Conservation (phyloP, 2,113 vertebrate genomes). For the Microcebus griseorufus region DNA sequence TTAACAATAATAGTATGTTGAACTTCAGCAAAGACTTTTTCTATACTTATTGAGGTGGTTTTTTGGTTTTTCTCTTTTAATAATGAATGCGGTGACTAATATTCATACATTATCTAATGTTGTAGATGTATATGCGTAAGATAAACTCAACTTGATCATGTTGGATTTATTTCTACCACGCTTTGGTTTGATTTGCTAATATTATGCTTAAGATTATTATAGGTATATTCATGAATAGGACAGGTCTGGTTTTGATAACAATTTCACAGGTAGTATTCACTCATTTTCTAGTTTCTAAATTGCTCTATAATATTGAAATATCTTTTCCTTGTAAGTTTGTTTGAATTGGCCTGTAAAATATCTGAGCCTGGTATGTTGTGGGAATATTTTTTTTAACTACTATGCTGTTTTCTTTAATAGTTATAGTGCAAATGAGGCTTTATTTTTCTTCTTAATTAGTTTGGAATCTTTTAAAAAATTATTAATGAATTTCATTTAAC, state of each 20-base stretch:
- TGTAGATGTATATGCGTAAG: neutral
- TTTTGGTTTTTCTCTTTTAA: neutral
- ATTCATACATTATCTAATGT: neutral
- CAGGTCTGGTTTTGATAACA: neutral
- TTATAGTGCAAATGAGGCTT: neutral
- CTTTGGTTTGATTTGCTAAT: neutral
- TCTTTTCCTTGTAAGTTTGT: neutral
- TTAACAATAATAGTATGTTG: neutral
- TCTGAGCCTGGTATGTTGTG: neutral
- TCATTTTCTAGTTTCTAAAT: neutral
- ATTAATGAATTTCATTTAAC: neutral
- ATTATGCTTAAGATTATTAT: neutral
- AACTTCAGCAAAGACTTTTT: neutral
- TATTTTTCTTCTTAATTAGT: neutral
- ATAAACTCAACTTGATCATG: neutral
- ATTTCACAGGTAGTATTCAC: neutral
- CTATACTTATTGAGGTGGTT: neutral
- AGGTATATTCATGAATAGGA: neutral
- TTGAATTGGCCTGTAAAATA: neutral
- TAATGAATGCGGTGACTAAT: neutral
- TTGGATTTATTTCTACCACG: neutral
- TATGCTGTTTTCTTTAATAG: neutral
- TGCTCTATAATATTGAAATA: neutral
- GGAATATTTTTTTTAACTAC: neutral
- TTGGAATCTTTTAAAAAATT: neutral